Evolutionary conservation across 1,140 invertebrate genomes (phyloP).

Genomic region (Musca domestica): DNA sequence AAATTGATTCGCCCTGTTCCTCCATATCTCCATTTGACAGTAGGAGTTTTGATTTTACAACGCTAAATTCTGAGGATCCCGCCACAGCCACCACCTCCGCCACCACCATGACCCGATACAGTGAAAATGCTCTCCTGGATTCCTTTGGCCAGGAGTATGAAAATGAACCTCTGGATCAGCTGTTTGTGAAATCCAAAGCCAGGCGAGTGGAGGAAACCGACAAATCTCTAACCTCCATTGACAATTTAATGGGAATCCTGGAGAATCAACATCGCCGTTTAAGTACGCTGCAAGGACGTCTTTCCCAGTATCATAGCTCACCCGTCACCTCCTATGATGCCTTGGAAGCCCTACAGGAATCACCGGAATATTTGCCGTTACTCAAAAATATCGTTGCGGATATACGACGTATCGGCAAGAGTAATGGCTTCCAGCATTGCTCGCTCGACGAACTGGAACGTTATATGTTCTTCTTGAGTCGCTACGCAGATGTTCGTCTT

Average conservation of each 20-base stretch:
- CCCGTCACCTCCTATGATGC: constrained; percentile 18
- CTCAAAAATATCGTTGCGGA: constrained; percentile 32
- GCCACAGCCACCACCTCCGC: too few relatives aligned
- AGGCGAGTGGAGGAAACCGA: too few relatives aligned
- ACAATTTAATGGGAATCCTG: constrained; percentile 15
- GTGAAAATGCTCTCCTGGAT: constrained; percentile 23
- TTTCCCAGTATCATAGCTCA: constrained; percentile 33
- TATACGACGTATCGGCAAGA: constrained; percentile 40
- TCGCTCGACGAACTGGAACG: constrained; percentile 41
- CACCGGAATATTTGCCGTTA: constrained; percentile 36
- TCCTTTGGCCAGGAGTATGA: constrained; percentile 39
- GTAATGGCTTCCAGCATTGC: constrained; percentile 34
- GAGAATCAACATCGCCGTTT: constrained; percentile 38
- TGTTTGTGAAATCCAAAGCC: constrained; percentile 30
- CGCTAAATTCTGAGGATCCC: constrained; percentile 13
- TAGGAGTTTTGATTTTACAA: constrained; percentile 19
- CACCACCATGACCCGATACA: background rate
- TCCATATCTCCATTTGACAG: constrained; percentile 37
- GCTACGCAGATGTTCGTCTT: constrained; percentile 45
- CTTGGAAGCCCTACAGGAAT: constrained; percentile 34
- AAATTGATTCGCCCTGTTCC: constrained; percentile 37
- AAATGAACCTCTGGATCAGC: constrained; percentile 41
- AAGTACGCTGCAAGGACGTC: constrained; percentile 35
- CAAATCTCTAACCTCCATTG: too few relatives aligned
- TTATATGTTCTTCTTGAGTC: constrained; percentile 44